phyloP scores from a whole-genome alignment of 2,113 vertebrate species.

The Oxyruncus cristatus region DNA sequence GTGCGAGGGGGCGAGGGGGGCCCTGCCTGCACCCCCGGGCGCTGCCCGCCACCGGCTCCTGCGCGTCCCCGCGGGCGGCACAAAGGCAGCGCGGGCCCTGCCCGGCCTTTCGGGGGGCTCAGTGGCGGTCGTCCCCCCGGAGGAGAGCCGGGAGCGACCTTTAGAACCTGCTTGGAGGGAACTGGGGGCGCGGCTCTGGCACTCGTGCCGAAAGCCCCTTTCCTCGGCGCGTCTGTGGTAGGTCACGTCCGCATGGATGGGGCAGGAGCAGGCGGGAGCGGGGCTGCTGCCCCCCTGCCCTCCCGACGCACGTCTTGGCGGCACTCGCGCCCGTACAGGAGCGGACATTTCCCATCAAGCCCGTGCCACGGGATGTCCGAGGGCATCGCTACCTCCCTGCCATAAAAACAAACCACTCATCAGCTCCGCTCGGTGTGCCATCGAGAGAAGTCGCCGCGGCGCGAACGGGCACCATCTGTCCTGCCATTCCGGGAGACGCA shows the following conservation, averaged over 20 bases:
- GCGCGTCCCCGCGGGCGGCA: not conserved
- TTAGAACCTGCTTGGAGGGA: not conserved
- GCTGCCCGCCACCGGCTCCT: not conserved
- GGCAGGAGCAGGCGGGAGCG: not conserved
- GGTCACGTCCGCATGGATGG: not conserved
- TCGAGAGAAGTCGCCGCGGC: not conserved
- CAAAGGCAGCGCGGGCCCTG: not conserved
- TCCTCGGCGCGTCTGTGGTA: not conserved
- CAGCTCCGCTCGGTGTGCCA: not conserved
- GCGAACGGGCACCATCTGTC: conserved; percentile 46
- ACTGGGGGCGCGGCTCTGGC: not conserved
- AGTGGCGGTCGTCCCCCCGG: not conserved
- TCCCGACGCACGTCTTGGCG: not conserved
- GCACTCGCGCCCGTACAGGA: not conserved
- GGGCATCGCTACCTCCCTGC: not conserved
- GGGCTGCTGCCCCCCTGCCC: not conserved
- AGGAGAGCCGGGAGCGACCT: not conserved
- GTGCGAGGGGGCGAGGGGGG: not conserved
- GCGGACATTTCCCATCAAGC: not conserved
- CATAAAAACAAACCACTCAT: not conserved
- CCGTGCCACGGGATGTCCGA: not conserved
- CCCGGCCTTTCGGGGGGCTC: not conserved
- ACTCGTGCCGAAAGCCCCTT: not conserved
- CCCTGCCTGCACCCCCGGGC: not conserved
- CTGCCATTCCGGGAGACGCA: not conserved